phyloP scores from a whole-genome alignment of 1,140 invertebrate species.

The Drosophila bipectinata region DNA sequence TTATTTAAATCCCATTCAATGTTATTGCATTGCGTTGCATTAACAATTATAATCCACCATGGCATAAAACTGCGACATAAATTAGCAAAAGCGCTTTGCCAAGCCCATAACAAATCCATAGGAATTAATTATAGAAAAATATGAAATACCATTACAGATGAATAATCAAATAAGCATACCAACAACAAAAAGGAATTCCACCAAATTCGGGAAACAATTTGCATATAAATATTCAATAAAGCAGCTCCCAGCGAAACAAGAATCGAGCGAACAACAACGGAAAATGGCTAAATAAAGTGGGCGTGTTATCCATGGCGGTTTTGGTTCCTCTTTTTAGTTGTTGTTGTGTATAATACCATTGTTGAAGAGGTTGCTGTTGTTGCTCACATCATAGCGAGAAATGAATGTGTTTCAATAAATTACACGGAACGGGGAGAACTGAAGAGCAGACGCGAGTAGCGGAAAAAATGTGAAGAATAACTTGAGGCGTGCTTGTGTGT shows the following conservation, averaged over 20 bases:
- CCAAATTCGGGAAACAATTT: slow-evolving; percentile 46
- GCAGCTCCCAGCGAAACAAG: slow-evolving; percentile 26
- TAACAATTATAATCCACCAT: slow-evolving; percentile 11
- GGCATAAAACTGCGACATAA: slow-evolving; percentile 13
- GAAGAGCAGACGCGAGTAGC: slow-evolving; percentile 16
- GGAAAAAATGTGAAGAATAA: slow-evolving; percentile 66
- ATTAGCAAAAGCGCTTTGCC: slow-evolving; percentile 19
- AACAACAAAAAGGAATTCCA: slow-evolving; percentile 7
- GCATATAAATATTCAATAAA: slow-evolving; percentile 79
- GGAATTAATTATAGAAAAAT: slow-evolving; percentile 49
- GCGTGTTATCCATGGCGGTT: slow-evolving; percentile 46
- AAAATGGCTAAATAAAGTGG: slow-evolving; percentile 64
- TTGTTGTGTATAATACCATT: slow-evolving; percentile 23
- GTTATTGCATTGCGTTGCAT: too few relatives aligned
- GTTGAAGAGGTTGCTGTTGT: slow-evolving; percentile 11
- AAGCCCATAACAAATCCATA: slow-evolving; percentile 27
- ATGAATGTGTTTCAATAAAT: slow-evolving; percentile 81
- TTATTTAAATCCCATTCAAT: background rate
- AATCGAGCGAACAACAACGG: slow-evolving; percentile 26
- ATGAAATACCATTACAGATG: slow-evolving; percentile 52
- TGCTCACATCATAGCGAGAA: slow-evolving; percentile 70
- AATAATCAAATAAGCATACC: slow-evolving; percentile 44
- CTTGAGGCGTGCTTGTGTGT: slow-evolving; percentile 44
- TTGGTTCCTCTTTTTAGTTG: slow-evolving; percentile 8
- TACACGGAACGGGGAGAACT: slow-evolving; percentile 47